These are phyloP conservation scores for Tricholaema leucomelas DNA, from an alignment of 2,113 vertebrate species.

Conservation along the genomic window DNA sequence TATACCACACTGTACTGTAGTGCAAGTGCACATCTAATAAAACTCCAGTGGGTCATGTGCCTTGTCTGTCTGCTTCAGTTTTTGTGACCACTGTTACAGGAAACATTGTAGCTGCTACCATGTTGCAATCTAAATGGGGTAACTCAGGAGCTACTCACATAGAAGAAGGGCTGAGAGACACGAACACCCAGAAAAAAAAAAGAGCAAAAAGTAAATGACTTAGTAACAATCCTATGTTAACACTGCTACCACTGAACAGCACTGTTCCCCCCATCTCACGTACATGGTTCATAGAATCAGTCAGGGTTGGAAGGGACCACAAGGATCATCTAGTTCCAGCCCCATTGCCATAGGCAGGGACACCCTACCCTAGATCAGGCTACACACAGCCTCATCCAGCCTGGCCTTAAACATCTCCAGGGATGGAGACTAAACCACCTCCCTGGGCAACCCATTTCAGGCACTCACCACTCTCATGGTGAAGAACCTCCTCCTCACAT, in stretches of 20 bases:
- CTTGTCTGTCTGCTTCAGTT: neutral
- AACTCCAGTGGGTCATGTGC: neutral
- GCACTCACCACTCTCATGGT: too few relatives aligned
- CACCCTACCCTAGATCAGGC: too few relatives aligned
- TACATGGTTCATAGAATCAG: too few relatives aligned
- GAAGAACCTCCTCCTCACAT: too few relatives aligned
- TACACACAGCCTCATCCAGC: too few relatives aligned
- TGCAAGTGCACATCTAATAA: slow-evolving; percentile 45
- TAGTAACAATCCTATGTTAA: neutral
- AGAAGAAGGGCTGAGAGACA: neutral
- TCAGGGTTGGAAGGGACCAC: too few relatives aligned
- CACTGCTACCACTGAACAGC: neutral
- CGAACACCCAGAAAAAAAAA: neutral
- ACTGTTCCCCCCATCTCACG: neutral
- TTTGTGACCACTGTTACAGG: neutral
- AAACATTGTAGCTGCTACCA: accelerated
- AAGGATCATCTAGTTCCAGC: too few relatives aligned
- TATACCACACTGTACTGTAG: slow-evolving; percentile 44
- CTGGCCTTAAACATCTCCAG: too few relatives aligned
- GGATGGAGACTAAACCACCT: too few relatives aligned
- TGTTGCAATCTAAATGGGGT: neutral
- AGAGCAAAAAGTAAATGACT: neutral
- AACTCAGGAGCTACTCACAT: neutral
- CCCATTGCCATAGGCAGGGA: too few relatives aligned
- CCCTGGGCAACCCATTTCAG: too few relatives aligned